Evolutionary conservation across 2,797 vertebrate species (phyloP).

Genomic region (Characodon lateralis): DNA sequence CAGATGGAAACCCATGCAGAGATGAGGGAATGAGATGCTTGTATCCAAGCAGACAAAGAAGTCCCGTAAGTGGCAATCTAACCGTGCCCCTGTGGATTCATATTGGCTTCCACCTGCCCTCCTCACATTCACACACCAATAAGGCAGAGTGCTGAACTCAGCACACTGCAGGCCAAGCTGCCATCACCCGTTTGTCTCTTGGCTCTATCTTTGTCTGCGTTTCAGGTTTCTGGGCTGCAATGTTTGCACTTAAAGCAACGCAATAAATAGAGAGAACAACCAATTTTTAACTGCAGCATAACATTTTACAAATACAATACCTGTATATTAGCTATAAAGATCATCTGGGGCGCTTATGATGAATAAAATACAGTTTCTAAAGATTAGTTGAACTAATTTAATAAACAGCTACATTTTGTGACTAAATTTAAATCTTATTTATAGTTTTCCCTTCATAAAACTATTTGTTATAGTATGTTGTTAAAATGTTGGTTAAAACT

Average conservation of each 20-base stretch:
- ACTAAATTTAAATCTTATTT: too few species aligned
- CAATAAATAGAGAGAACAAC: not conserved
- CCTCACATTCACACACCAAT: conserved; percentile 34
- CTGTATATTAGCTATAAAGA: not conserved
- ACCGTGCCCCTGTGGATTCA: conserved; percentile 60
- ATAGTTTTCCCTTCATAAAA: too few species aligned
- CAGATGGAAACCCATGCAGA: not conserved
- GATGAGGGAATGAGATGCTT: conserved; percentile 22
- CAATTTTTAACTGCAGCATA: not conserved
- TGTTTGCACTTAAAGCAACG: not conserved
- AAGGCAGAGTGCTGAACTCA: conserved; percentile 64
- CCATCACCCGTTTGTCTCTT: conserved; percentile 43
- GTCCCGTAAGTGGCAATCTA: conserved; percentile 54
- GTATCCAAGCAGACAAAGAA: conserved; percentile 60
- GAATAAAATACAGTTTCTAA: too few species aligned
- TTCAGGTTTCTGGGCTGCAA: conserved; percentile 7
- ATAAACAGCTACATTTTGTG: too few species aligned
- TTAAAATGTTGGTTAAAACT: too few species aligned
- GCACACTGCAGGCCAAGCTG: conserved; percentile 55
- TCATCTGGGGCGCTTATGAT: not conserved
- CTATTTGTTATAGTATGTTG: too few species aligned
- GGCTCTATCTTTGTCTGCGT: conserved; percentile 23
- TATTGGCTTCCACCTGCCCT: conserved; percentile 37
- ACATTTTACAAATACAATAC: not conserved
- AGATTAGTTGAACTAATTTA: too few species aligned